Evolutionary conservation across 2,797 vertebrate genomes (phyloP).

Genomic region (Octomys mimax): DNA sequence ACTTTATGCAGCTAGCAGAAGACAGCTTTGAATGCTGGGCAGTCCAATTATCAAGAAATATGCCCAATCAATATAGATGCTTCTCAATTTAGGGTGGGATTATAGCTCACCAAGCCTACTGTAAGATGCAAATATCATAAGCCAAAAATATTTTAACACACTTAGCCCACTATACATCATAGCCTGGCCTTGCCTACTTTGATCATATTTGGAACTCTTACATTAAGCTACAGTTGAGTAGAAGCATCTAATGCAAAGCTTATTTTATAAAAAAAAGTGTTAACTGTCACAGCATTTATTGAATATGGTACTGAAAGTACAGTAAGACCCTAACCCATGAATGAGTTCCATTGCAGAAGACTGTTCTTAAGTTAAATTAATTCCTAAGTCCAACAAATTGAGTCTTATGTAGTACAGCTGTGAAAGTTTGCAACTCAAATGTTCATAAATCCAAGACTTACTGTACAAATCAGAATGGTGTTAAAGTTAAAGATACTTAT

Average conservation of each 20-base stretch:
- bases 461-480: neutral
- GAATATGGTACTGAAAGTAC: neutral
- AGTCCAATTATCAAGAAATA: neutral
- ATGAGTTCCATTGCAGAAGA: neutral
- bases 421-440: neutral
- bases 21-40: neutral
- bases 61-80: neutral
- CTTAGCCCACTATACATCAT: neutral
- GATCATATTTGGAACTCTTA: neutral
- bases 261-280: neutral
- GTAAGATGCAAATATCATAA: neutral
- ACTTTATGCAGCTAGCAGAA: neutral
- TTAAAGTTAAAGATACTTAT: neutral
- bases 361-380: neutral
- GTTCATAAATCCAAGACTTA: neutral
- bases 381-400: neutral
- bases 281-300: neutral
- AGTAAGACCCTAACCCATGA: neutral
- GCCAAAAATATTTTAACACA: neutral
- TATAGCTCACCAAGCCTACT: neutral
- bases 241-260: neutral
- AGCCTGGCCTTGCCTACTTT: neutral
- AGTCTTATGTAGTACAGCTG: neutral
- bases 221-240: neutral
- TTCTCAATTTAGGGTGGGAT: neutral